Evolutionary conservation across 2,113 vertebrate genomes (phyloP).

Genomic region (Gasterosteus nipponicus): DNA sequence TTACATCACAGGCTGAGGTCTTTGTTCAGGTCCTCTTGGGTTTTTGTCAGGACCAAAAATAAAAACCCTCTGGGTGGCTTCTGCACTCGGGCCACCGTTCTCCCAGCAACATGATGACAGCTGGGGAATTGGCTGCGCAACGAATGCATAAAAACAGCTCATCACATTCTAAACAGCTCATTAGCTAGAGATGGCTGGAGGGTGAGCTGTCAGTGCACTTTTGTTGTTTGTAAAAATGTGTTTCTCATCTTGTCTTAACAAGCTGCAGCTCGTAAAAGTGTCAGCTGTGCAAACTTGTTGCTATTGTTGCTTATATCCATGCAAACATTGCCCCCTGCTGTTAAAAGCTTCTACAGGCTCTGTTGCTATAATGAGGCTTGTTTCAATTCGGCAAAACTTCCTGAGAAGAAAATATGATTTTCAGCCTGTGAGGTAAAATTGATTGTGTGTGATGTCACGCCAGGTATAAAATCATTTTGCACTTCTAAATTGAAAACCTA

Average conservation of each 20-base stretch:
- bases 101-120: slow-evolving; percentile 1
- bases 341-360: not conserved
- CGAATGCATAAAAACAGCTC: not conserved
- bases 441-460: not conserved
- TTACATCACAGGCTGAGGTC: not conserved
- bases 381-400: not conserved
- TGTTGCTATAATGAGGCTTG: not conserved
- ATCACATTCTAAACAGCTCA: not conserved
- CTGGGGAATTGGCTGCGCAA: slow-evolving; percentile 4
- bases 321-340: not conserved
- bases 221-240: not conserved
- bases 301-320: not conserved
- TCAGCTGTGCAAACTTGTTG: not conserved
- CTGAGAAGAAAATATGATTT: not conserved
- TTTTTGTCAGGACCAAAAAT: slow-evolving; percentile 3
- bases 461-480: not conserved
- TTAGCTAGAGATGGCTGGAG: not conserved
- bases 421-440: not conserved
- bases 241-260: not conserved
- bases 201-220: not conserved
- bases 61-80: not conserved
- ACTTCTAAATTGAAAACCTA: not conserved
- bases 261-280: not conserved
- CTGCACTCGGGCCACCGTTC: not conserved
- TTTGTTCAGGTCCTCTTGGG: not conserved